These are phyloP conservation scores for Anas bahamensis DNA, from an alignment of 2,797 vertebrate genomes.

Conservation along the genomic window DNA sequence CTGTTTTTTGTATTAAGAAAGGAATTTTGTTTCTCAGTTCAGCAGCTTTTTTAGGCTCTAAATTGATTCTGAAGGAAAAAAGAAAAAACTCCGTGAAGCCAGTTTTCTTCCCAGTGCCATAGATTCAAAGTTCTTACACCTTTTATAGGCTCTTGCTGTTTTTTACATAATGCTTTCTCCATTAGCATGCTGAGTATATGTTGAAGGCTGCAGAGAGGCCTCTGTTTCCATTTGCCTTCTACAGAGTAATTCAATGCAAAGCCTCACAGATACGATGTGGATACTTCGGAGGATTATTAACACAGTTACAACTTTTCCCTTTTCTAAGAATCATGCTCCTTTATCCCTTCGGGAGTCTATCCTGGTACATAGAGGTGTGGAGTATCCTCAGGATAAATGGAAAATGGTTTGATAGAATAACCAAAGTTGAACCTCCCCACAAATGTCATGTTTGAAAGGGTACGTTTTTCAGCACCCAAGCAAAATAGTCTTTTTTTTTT, in stretches of 20 bases:
- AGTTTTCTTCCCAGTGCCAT: not conserved
- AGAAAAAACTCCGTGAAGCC: not conserved
- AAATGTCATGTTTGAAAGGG: not conserved
- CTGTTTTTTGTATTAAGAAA: conserved; percentile 38
- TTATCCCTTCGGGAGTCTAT: not conserved
- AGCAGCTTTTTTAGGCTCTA: not conserved
- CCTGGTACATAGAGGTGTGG: not conserved
- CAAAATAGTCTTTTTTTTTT: not conserved
- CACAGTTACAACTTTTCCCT: not conserved
- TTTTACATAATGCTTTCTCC: not conserved
- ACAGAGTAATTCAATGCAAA: not conserved
- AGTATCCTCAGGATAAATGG: not conserved
- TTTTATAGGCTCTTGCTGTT: conserved; percentile 34
- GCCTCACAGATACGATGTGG: not conserved
- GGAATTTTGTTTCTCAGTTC: conserved; percentile 20
- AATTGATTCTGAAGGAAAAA: conserved; percentile 10
- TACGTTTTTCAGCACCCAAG: not conserved
- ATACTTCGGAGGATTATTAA: not conserved
- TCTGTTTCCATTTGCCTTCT: conserved; percentile 36
- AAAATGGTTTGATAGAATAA: not conserved
- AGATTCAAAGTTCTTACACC: not conserved
- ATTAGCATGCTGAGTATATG: not conserved
- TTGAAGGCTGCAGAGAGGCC: not conserved
- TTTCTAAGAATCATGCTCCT: not conserved
- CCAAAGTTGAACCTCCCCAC: not conserved